Conservation (phyloP, 1,140 invertebrate species). For the Aplysia californica region DNA sequence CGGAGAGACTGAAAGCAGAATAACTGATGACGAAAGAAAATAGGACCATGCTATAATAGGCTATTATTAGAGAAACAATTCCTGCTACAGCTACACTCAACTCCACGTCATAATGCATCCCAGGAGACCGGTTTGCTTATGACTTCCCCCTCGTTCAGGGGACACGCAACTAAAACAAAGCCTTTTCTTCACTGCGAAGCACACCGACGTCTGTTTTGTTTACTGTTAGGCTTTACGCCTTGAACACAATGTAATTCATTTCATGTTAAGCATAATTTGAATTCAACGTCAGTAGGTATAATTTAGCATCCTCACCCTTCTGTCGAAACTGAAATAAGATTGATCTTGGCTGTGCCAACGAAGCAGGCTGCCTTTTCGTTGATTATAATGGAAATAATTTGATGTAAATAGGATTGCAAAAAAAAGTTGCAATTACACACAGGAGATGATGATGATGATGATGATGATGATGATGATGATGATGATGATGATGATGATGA, state of each 20-base stretch:
- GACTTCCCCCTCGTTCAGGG: no score
- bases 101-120: no score
- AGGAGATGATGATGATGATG: slow-evolving; percentile 11
- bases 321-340: background rate
- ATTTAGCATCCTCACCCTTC: background rate
- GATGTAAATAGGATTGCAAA: background rate
- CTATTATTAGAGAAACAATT: no score
- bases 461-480: slow-evolving; percentile 19
- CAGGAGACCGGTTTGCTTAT: no score
- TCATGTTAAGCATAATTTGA: background rate
- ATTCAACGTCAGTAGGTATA: background rate
- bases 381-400: background rate
- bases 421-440: background rate
- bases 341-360: background rate
- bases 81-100: no score
- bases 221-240: background rate
- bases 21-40: no score
- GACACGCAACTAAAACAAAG: no score
- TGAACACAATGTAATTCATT: background rate
- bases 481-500: slow-evolving; percentile 17
- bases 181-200: no score
- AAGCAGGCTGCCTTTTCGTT: no score
- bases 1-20: no score
- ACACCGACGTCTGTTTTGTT: no score
- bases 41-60: no score